A percentile compares a stretch with the other conserved stretches of the same genome.
Evolutionary conservation across 2,888 invertebrate species (phyloP).

Genomic region (Maniola hyperantus): DNA sequence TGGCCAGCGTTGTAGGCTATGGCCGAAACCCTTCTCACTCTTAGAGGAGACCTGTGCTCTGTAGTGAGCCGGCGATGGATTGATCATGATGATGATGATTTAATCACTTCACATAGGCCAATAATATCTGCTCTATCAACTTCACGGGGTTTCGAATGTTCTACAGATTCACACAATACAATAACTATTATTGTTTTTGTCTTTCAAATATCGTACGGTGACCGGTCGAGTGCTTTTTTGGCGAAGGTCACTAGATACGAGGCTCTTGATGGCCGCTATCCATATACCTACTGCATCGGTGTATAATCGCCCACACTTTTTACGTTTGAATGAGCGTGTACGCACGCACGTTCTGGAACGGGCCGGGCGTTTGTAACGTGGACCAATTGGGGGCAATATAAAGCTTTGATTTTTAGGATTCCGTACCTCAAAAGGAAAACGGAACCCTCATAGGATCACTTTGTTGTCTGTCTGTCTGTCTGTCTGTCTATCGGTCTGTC

Average conservation of each 20-base stretch:
- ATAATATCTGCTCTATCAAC: neutral
- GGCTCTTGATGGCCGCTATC: slow-evolving; percentile 31
- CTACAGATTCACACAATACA: neutral
- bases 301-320: slow-evolving; percentile 15
- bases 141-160: neutral
- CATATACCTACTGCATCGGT: slow-evolving; percentile 14
- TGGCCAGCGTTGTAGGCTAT: too few relatives aligned
- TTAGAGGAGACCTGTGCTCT: too few relatives aligned
- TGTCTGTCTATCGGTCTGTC: too few relatives aligned
- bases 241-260: slow-evolving; percentile 30
- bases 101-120: neutral
- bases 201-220: slow-evolving; percentile 15
- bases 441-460: too few relatives aligned
- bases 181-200: neutral
- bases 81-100: too few relatives aligned
- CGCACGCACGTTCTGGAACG: slow-evolving; percentile 32
- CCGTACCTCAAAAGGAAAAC: too few relatives aligned
- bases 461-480: too few relatives aligned
- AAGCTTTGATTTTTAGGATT: too few relatives aligned
- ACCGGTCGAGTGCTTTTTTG: slow-evolving; percentile 18
- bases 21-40: too few relatives aligned
- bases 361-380: neutral
- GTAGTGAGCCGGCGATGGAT: too few relatives aligned
- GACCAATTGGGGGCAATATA: too few relatives aligned
- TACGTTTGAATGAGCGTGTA: slow-evolving; percentile 34